A percentile compares a stretch with the other conserved stretches of the same genome.
phyloP scores from a whole-genome alignment of 2,797 vertebrate species.

The Cirrhinus molitorella region DNA sequence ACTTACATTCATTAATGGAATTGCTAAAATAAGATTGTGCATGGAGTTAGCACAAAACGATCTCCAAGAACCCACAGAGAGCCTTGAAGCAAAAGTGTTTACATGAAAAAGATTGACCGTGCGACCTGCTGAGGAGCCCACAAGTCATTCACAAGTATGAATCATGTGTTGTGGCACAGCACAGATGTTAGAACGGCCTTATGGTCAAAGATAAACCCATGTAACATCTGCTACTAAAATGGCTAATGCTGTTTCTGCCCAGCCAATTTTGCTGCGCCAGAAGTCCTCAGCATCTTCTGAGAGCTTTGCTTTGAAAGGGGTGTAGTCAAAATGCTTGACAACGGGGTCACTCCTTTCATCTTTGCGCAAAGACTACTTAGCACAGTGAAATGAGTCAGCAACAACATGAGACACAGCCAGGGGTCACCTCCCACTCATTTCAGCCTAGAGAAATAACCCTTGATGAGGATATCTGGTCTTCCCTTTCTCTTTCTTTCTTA shows the following conservation, averaged over 20 bases:
- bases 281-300: slow-evolving; percentile 31
- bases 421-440: slow-evolving; percentile 60
- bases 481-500: slow-evolving; percentile 40
- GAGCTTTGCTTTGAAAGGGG: slow-evolving; percentile 14
- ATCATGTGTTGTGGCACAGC: neutral
- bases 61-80: neutral
- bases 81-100: slow-evolving; percentile 2
- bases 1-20: slow-evolving; percentile 32
- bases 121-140: neutral
- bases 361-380: slow-evolving; percentile 62
- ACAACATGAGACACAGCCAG: slow-evolving; percentile 60
- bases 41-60: slow-evolving; percentile 22
- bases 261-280: slow-evolving; percentile 39
- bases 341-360: slow-evolving; percentile 62
- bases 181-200: neutral
- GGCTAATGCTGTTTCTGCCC: neutral
- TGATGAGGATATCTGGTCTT: slow-evolving; percentile 39
- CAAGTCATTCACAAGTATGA: slow-evolving; percentile 15
- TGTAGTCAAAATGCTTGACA: slow-evolving; percentile 52
- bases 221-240: slow-evolving; percentile 35
- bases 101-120: neutral
- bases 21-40: slow-evolving; percentile 45
- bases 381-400: slow-evolving; percentile 62
- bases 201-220: slow-evolving; percentile 7
- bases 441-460: slow-evolving; percentile 49